Percentiles rank a stretch among this genome's conserved stretches.
These are phyloP conservation scores for Lasioglossum marginatum DNA, from an alignment of 2,888 invertebrate genomes.

Conservation along the genomic window DNA sequence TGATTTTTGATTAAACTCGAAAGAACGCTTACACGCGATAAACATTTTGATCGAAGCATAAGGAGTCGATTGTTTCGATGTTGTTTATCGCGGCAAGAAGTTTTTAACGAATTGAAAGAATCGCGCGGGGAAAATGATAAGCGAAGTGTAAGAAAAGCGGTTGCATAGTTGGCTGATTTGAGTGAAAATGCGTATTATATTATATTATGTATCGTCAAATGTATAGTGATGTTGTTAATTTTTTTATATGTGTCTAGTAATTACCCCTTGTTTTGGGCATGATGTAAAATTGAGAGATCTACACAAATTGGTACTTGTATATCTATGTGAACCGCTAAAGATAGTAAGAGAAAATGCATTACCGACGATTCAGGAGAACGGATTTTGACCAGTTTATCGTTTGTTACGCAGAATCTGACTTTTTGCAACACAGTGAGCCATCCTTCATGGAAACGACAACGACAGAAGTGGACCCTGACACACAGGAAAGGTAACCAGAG, in stretches of 20 bases:
- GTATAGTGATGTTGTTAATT: constrained; percentile 81
- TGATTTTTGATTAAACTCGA: not conserved
- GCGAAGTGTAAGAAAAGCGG: constrained; percentile 55
- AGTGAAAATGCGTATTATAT: constrained; percentile 73
- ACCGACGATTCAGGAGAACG: not conserved
- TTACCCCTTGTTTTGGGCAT: constrained; percentile 83
- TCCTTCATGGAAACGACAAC: constrained; percentile 85
- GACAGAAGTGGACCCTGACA: constrained; percentile 85
- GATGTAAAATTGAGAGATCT: constrained; percentile 79
- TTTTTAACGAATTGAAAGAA: not conserved
- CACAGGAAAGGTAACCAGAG: constrained; percentile 85
- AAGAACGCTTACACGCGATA: not conserved
- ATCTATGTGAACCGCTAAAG: constrained; percentile 74
- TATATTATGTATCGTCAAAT: constrained; percentile 78
- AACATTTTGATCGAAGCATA: not conserved
- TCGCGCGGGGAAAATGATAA: not conserved
- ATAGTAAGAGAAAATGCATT: constrained; percentile 62
- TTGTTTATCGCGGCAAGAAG: not conserved
- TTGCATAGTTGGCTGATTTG: constrained; percentile 76
- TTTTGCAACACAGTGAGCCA: constrained; percentile 87
- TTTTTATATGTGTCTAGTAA: constrained; percentile 83
- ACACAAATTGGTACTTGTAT: constrained; percentile 75
- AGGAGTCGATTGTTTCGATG: not conserved
- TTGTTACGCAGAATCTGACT: constrained; percentile 86
- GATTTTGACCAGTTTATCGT: constrained; percentile 62